These are phyloP conservation scores for Diplolepis rosae DNA, from an alignment of 2,888 invertebrate genomes.

Conservation along the genomic window DNA sequence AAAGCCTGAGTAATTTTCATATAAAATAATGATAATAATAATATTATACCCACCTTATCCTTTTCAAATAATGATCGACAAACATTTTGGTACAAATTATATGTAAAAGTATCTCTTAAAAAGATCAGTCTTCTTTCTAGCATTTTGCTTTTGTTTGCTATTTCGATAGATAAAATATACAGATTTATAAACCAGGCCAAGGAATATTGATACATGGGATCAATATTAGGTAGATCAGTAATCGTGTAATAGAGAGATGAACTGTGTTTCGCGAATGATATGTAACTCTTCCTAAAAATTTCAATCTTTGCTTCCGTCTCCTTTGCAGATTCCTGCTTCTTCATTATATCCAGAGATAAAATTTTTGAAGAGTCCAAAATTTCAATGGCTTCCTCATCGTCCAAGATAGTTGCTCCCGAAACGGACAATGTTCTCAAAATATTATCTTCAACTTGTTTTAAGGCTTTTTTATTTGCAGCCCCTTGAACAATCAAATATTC, in stretches of 20 bases:
- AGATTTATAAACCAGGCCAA: slow-evolving; percentile 90
- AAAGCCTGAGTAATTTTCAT: too few relatives aligned
- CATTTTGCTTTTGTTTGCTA: slow-evolving; percentile 82
- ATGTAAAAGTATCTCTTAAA: slow-evolving; percentile 85
- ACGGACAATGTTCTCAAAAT: slow-evolving; percentile 89
- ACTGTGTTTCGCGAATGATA: slow-evolving; percentile 86
- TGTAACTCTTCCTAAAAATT: slow-evolving; percentile 83
- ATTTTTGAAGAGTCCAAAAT: slow-evolving; percentile 90
- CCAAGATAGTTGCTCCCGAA: slow-evolving; percentile 90
- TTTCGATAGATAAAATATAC: slow-evolving; percentile 85
- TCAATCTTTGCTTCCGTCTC: slow-evolving; percentile 87
- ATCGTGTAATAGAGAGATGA: slow-evolving; percentile 88
- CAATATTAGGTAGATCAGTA: slow-evolving; percentile 87
- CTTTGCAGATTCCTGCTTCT: slow-evolving; percentile 86
- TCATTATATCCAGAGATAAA: slow-evolving; percentile 86
- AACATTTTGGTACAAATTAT: slow-evolving; percentile 86
- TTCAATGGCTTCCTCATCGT: slow-evolving; percentile 92
- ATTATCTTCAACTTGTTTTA: slow-evolving; percentile 90
- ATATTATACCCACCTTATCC: slow-evolving; percentile 81
- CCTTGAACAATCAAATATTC: slow-evolving; percentile 86
- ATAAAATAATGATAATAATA: too few relatives aligned
- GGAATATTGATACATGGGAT: slow-evolving; percentile 93
- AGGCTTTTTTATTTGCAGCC: slow-evolving; percentile 85
- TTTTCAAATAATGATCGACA: slow-evolving; percentile 90
- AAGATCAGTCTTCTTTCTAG: slow-evolving; percentile 82